Percentiles rank a stretch among this genome's conserved stretches.
Conservation (phyloP, 2,797 vertebrate genomes). For the Mormyrus proboscirostris region DNA sequence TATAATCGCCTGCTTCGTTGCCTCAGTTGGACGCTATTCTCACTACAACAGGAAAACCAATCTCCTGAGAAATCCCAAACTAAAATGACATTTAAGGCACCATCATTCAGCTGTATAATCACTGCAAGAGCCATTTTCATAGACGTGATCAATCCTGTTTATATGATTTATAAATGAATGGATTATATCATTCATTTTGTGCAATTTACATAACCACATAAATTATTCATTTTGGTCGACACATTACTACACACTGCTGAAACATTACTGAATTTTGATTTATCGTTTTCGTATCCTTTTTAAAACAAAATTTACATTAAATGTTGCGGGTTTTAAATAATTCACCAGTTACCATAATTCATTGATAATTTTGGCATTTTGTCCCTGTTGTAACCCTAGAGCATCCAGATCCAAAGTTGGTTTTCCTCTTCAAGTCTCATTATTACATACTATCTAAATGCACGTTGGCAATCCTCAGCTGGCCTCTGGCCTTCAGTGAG, state of each 20-base stretch:
- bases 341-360: neutral
- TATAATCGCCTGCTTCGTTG: neutral
- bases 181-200: neutral
- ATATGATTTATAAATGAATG: conserved; percentile 1
- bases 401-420: neutral
- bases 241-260: neutral
- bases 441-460: neutral
- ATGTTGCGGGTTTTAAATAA: neutral
- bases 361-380: neutral
- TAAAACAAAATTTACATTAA: neutral
- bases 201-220: neutral
- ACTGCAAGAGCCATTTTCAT: neutral
- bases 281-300: neutral
- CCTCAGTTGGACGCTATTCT: neutral
- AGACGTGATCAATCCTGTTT: neutral
- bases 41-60: neutral
- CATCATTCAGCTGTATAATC: conserved; percentile 4
- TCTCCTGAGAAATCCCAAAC: conserved; percentile 7
- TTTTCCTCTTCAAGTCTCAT: neutral
- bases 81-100: neutral
- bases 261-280: neutral
- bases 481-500: neutral
- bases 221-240: conserved; percentile 1
- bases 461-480: neutral
- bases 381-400: neutral